phyloP scores from a whole-genome alignment of 1,140 invertebrate genomes.

The Zaprionus ghesquierei region DNA sequence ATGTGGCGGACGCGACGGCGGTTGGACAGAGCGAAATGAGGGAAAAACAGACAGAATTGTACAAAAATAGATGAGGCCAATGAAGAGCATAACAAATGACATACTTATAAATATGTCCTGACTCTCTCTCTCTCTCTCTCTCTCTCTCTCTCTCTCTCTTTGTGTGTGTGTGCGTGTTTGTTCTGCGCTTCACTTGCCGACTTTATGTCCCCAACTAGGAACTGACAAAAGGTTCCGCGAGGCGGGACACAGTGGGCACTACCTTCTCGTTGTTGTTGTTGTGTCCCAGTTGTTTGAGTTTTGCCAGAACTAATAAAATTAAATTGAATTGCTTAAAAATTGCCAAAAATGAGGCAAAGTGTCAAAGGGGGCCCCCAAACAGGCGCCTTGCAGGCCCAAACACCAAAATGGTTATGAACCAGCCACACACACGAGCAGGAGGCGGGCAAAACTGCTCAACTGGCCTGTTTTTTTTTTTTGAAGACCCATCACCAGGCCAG shows the following conservation, averaged over 20 bases:
- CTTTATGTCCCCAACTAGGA: slow-evolving; percentile 68
- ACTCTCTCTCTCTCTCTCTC: slow-evolving; percentile 24
- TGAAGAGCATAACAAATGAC: slow-evolving; percentile 74
- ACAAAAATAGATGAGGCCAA: slow-evolving; percentile 47
- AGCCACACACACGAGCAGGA: slow-evolving; percentile 1
- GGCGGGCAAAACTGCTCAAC: slow-evolving; percentile 19
- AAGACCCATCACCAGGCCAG: not conserved
- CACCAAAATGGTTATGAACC: slow-evolving; percentile 64
- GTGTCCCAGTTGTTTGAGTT: slow-evolving; percentile 75
- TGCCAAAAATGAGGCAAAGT: slow-evolving; percentile 78
- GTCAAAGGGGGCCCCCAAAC: slow-evolving; percentile 30
- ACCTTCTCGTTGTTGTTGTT: slow-evolving; percentile 58
- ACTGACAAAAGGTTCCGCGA: slow-evolving; percentile 27
- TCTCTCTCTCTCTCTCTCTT: slow-evolving; percentile 21
- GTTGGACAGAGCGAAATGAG: slow-evolving; percentile 3
- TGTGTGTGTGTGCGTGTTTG: slow-evolving; percentile 13
- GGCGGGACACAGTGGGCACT: not conserved
- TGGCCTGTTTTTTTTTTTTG: slow-evolving; percentile 24
- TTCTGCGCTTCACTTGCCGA: slow-evolving; percentile 37
- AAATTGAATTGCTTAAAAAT: slow-evolving; percentile 82
- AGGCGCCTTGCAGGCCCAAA: not conserved
- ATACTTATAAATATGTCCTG: slow-evolving; percentile 72
- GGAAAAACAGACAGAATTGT: slow-evolving; percentile 27
- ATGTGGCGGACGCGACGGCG: slow-evolving; percentile 54
- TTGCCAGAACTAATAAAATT: slow-evolving; percentile 80